Percentiles rank a stretch among this genome's conserved stretches.
These are phyloP conservation scores for Sphenodon punctatus DNA, from an alignment of 2,797 vertebrate genomes.

Conservation along the genomic window DNA sequence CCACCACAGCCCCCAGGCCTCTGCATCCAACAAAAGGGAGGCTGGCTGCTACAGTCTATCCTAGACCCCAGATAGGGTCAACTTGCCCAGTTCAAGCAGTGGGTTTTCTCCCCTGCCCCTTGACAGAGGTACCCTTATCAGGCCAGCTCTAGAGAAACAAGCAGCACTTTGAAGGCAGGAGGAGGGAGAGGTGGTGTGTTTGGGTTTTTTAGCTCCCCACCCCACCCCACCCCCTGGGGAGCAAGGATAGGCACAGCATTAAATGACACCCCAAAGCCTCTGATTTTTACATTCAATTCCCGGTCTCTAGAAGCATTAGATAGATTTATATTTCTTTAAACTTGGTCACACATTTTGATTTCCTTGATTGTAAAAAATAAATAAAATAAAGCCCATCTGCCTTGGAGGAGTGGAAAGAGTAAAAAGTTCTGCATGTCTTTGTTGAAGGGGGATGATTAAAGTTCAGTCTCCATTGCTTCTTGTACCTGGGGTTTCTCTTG, in stretches of 20 bases:
- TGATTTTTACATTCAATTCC: constrained; percentile 37
- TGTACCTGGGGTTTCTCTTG: not conserved
- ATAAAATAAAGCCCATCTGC: constrained; percentile 54
- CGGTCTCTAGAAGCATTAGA: constrained; percentile 53
- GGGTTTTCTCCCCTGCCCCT: too few species aligned
- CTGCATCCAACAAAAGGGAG: too few species aligned
- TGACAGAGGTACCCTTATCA: too few species aligned
- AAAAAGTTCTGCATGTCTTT: constrained; percentile 83
- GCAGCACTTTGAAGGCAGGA: not conserved
- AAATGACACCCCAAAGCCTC: constrained; percentile 57
- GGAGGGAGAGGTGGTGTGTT: not conserved
- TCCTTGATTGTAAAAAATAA: constrained; percentile 68
- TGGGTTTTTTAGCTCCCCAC: not conserved
- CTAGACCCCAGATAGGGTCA: too few species aligned
- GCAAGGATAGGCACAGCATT: not conserved
- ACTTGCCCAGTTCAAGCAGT: too few species aligned
- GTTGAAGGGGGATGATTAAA: constrained; percentile 75
- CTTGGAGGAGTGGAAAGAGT: constrained; percentile 64
- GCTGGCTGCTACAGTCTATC: too few species aligned
- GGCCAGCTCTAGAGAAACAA: not conserved
- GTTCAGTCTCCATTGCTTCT: constrained; percentile 57
- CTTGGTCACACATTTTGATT: constrained; percentile 53
- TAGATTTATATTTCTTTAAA: constrained; percentile 69
- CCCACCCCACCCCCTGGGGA: not conserved
- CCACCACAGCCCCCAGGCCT: too few species aligned